Evolutionary conservation across 23 tunicate genomes (phyloP), one percentile per base, ranked within the genome.

Genomic region (Aplidium turbinatum): DNA sequence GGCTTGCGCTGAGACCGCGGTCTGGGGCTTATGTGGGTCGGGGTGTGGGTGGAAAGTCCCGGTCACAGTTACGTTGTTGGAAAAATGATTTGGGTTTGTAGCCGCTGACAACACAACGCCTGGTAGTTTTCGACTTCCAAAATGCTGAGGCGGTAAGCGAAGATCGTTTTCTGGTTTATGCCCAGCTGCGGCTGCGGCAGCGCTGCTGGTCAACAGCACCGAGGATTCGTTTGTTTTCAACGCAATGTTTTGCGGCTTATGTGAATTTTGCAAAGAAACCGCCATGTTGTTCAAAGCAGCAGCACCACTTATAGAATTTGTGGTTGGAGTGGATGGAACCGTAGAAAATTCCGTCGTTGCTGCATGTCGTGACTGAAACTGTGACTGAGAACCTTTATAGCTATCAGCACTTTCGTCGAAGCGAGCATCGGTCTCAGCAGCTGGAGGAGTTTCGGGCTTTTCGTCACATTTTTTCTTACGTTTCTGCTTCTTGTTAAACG

Each of bases 1-100:
- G 1, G 82, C 78, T 35, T 76, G 91, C 53, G 91, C 91, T n/a
- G 91, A 85, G n/a, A 85, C 91, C 3, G 91, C 91, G 7, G 83
- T 85, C 73, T 85, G 83, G 1, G 91, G 91, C 25, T 85, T 77
- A 21, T 85, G 79, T 25, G 91, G 91, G 53, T 85, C 91, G 4
- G 91, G 91, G 58, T 66, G 70, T 2, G 91, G 91, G 46, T 77
- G 83, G 45, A 85, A 85, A 68, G 91, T 85, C 24, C 91, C 91
- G 7, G 78, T 58, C 4, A 77, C 91, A 0, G 83, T 77, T 18
- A 85, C 39, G 72, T 81, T 71, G 63, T 72, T 61, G 1, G 68
- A 32, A 4, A 24, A 19, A 3, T 50, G 78, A 4, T n/a, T 56
- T 7, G 36, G 54, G 51, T 63, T 32, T 27, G 66, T 40, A 23